Percentiles rank a stretch among this genome's conserved stretches.
These are phyloP conservation scores for Octodonta nipae DNA, from an alignment of 2,888 invertebrate genomes.

Conservation along the genomic window DNA sequence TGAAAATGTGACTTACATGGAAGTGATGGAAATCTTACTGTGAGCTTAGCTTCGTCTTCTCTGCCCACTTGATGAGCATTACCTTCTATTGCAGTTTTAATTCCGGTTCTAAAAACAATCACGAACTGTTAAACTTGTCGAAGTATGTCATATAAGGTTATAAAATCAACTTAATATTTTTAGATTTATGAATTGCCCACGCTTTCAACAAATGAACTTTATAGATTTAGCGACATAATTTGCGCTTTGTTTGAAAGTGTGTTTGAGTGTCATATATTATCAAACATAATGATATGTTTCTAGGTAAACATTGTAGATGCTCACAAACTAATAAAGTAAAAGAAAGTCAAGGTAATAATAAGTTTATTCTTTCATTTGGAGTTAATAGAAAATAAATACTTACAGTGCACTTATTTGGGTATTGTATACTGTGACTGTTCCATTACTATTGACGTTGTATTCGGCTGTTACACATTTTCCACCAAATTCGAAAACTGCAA, in stretches of 20 bases:
- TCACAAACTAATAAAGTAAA: too few relatives aligned
- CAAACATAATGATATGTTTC: too few relatives aligned
- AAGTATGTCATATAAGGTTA: too few relatives aligned
- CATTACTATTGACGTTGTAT: slow-evolving; percentile 41
- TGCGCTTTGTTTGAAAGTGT: too few relatives aligned
- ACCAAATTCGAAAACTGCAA: slow-evolving; percentile 59
- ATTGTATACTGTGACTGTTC: slow-evolving; percentile 33
- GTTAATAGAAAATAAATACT: slow-evolving; percentile 20
- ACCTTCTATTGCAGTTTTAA: slow-evolving; percentile 43
- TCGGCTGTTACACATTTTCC: slow-evolving; percentile 61
- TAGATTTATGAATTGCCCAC: too few relatives aligned
- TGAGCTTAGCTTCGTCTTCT: slow-evolving; percentile 45
- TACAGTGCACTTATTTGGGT: slow-evolving; percentile 36
- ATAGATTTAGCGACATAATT: too few relatives aligned
- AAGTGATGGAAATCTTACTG: slow-evolving; percentile 48
- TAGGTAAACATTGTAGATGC: too few relatives aligned
- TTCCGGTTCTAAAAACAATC: slow-evolving; percentile 39
- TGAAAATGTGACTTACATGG: slow-evolving; percentile 35
- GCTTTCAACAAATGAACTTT: too few relatives aligned
- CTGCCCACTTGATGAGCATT: slow-evolving; percentile 40
- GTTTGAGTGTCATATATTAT: too few relatives aligned
- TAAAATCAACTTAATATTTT: too few relatives aligned
- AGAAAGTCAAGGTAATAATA: too few relatives aligned
- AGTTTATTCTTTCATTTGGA: slow-evolving; percentile 1
- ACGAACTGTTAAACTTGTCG: too few relatives aligned